Evolutionary conservation across 2,888 invertebrate genomes (phyloP).

Genomic region (Loripinus fragilis): DNA sequence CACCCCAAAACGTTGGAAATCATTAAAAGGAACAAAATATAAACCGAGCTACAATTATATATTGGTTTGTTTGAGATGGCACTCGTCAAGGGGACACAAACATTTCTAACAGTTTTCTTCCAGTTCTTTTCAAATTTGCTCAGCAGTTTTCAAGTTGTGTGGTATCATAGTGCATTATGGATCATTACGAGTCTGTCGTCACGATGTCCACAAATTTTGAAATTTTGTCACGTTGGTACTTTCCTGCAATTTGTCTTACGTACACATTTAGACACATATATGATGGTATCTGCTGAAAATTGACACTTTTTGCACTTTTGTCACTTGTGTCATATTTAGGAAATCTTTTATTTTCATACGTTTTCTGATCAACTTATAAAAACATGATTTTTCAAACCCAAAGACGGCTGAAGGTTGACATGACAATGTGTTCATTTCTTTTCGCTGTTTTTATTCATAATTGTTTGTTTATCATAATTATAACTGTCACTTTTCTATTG

Average conservation of each 20-base stretch:
- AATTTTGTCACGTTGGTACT: not conserved
- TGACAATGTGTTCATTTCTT: slow-evolving; percentile 19
- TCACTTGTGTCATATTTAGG: not conserved
- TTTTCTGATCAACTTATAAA: not conserved
- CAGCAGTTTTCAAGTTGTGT: too few species aligned
- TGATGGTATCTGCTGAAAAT: not conserved
- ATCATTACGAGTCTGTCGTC: too few species aligned
- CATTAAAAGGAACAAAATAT: too few species aligned
- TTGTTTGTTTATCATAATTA: slow-evolving; percentile 18
- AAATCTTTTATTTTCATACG: slow-evolving; percentile 17
- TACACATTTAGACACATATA: not conserved
- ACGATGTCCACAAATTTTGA: too few species aligned
- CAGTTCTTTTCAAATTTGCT: too few species aligned
- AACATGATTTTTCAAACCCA: slow-evolving; percentile 5
- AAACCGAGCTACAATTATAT: too few species aligned
- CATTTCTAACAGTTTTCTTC: too few species aligned
- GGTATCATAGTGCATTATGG: too few species aligned
- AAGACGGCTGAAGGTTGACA: slow-evolving; percentile 2
- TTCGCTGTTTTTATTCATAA: not conserved
- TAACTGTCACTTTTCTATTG: not conserved
- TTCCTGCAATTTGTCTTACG: not conserved
- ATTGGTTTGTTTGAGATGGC: too few species aligned
- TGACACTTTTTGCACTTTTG: slow-evolving; percentile 6
- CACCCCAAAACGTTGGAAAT: too few species aligned
- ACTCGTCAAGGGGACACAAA: too few species aligned